Base-by-base conservation (phyloP, 2,113 vertebrate genomes). In the Forbesichthys agassizii region DNA sequence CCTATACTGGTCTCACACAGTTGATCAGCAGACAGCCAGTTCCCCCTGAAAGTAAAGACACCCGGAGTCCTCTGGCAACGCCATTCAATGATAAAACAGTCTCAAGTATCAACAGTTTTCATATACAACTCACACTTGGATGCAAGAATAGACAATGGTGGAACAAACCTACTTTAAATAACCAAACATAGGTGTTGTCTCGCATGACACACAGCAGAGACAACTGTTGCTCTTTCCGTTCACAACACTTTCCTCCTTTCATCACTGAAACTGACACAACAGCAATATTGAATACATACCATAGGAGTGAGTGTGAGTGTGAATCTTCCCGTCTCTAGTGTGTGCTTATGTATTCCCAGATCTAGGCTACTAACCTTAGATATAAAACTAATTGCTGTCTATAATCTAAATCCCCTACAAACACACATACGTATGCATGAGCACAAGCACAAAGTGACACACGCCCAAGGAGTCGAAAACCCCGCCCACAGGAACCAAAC, bases 221-320 rank as follows among this genome's bases (percentile, higher is more conserved):
- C 36, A 42, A 42, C 36, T 42, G 7, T 42, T 42, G 36, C 5
- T 42, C 36, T 42, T 42, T 6, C 7, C 5, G 36, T 7, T 42
- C 36, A 42, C 36, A 42, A 42, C 4, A 42, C 36, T 42, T 42
- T 42, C 36, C 7, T 42, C 33, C 18, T 60, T n/a, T 74, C 59
- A 64, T 42, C 9, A 67, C 47, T 66, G 60, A 49, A 58, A 64
- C 16, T 64, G 49, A 81, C 13, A 70, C 60, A 75, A 42, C 14
- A 59, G 56, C 3, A 16, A 63, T 36, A 62, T 33, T 6, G 46
- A 72, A 83, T 90, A 92, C 90, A 52, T 90, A 92, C 90, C 90
- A 91, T 92, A 62, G 13, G 80, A 86, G 14, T 82, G 36, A 42
- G 36, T 42, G 36, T 3, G 14, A 61, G 66, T 86, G 75, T 66